Evolutionary conservation across 2,113 vertebrate species (phyloP), one percentile per base, ranked within the genome.

Genomic region (Epinephelus fuscoguttatus): DNA sequence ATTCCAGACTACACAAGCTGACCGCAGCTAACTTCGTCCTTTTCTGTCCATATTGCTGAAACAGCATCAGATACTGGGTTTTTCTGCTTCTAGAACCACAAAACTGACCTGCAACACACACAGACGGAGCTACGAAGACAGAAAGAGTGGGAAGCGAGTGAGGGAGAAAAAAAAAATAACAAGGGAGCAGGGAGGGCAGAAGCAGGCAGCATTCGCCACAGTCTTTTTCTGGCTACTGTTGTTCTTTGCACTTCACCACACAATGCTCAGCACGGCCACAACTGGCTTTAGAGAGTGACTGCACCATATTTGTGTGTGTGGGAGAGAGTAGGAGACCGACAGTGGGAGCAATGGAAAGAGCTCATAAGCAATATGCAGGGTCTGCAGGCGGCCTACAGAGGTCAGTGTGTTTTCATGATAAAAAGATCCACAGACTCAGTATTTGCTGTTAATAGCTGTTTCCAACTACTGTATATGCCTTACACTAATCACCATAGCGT

Each of bases 141-240:
- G 25, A 79, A 63, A 49, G 47, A 68, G 55, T 18, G 30, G 25
- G 77, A 75, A 55, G 72, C 3, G 9, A 71, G 66, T 7, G 33
- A 70, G 56, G 71, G n/a, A 37, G 55, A 60, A n/a, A 52, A 37
- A 74, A 80, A 56, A 80, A 19, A 71, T 3, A 57, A 53, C 52
- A 74, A 13, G 67, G 11, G 42, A 78, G 76, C 0, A 55, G 71
- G 61, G 50, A 70, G 81, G 76, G 47, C 55, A 77, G 70, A 49
- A 63, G 80, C 23, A 71, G 70, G 89, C 75, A 60, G 81, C 25
- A 53, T 74, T 80, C 15, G 62, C 91, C 92, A 25, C 92, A 93
- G 49, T 85, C 93, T 94, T 93, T 94, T 94, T 92, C 89, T 85
- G 89, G 90, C 88, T 89, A 78, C 86, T 90, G 87, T 91, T 91